A percentile compares a stretch with the other conserved stretches of the same genome.
Evolutionary conservation across 2,797 vertebrate genomes (phyloP).

Genomic region (Bryconaethiops microstoma): DNA sequence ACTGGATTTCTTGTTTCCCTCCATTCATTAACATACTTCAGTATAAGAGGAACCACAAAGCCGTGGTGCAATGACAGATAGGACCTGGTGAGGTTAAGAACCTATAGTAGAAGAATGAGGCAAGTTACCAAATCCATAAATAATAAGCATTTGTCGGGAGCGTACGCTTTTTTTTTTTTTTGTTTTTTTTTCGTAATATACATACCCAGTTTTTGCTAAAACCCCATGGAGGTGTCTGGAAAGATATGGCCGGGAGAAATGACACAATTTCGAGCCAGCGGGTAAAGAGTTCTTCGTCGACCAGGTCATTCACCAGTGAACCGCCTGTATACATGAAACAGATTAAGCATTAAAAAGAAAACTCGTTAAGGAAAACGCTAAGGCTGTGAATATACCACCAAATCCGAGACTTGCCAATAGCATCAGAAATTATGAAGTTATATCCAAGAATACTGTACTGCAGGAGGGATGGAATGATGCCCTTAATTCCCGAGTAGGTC

Average conservation of each 20-base stretch:
- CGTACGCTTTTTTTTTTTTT: background rate
- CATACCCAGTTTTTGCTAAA: constrained; percentile 6
- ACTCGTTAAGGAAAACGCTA: background rate
- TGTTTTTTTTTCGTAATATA: too few relatives aligned
- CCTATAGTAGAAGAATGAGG: constrained; percentile 63
- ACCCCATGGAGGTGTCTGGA: constrained; percentile 48
- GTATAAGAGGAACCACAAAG: constrained; percentile 79
- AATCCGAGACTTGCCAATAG: constrained; percentile 76
- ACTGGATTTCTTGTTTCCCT: constrained; percentile 74
- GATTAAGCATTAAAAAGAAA: background rate
- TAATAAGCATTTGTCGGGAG: background rate
- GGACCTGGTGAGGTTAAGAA: constrained; percentile 80
- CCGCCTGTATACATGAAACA: constrained; percentile 3
- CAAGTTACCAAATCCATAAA: background rate
- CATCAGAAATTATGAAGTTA: constrained; percentile 90
- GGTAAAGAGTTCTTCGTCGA: constrained; percentile 42
- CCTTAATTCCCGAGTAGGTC: constrained; percentile 82
- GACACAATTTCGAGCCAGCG: constrained; percentile 16
- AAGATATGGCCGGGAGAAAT: constrained; percentile 25
- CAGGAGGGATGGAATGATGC: constrained; percentile 84
- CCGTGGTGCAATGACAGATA: constrained; percentile 80
- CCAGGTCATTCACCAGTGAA: constrained; percentile 55
- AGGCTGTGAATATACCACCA: background rate
- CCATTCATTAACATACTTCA: constrained; percentile 82
- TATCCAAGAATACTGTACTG: constrained; percentile 89